phyloP scores from a whole-genome alignment of 2,797 vertebrate genomes.

The Melanotaenia pygmaea region DNA sequence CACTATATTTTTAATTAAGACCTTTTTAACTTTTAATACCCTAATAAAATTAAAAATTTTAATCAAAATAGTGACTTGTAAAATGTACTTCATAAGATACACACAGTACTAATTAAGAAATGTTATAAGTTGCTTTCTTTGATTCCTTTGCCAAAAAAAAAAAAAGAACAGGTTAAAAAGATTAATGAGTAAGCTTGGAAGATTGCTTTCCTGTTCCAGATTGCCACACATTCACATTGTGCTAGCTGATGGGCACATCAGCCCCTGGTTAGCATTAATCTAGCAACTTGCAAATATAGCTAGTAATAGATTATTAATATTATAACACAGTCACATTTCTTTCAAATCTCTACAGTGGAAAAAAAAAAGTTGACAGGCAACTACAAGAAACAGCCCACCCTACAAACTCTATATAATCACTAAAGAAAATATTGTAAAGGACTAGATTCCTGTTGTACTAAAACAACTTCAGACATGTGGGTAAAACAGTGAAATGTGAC shows the following conservation, averaged over 20 bases:
- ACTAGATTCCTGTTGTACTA: neutral
- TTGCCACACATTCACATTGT: no score
- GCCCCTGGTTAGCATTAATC: neutral
- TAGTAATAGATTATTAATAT: no score
- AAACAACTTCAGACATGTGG: neutral
- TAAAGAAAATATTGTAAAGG: neutral
- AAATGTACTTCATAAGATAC: no score
- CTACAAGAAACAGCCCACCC: neutral
- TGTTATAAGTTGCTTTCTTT: neutral
- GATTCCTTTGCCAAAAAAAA: neutral
- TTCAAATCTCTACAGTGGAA: no score
- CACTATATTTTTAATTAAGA: no score
- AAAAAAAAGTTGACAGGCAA: no score
- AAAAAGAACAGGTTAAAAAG: neutral
- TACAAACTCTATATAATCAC: neutral
- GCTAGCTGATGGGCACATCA: neutral
- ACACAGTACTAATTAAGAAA: neutral
- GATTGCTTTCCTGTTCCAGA: no score
- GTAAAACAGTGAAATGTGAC: no score
- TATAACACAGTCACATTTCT: no score
- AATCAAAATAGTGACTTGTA: no score
- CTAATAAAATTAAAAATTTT: no score
- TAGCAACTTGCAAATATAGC: neutral
- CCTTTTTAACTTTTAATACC: no score
- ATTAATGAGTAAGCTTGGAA: neutral